phyloP scores from a whole-genome alignment of 2,888 invertebrate genomes.

The Metalampra italica region DNA sequence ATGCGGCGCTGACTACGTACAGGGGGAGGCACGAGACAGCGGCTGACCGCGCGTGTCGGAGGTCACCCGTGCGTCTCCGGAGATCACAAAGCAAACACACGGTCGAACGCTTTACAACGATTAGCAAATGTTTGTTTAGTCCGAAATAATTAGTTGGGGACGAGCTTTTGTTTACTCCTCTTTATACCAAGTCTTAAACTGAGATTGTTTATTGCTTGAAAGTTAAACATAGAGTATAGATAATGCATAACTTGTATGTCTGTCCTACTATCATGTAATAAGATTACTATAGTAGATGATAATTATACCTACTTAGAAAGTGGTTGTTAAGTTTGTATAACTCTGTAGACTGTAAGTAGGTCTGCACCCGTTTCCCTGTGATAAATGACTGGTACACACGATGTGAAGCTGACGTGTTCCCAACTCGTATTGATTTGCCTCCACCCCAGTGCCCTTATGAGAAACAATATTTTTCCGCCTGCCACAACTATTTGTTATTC shows the following conservation, averaged over 20 bases:
- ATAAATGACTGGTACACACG: conserved; percentile 1
- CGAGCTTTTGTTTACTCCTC: conserved; percentile 25
- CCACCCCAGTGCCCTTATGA: background rate
- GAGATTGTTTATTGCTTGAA: background rate
- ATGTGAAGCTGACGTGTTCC: conserved; percentile 1
- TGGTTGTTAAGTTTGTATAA: too few species aligned
- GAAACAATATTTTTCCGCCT: conserved; percentile 3
- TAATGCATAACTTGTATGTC: too few species aligned
- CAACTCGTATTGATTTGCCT: conserved; percentile 5
- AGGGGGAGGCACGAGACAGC: conserved; percentile 25
- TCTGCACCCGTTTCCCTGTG: background rate
- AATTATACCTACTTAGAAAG: too few species aligned
- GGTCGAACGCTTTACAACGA: conserved; percentile 37
- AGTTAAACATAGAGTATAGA: too few species aligned
- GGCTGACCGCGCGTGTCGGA: conserved; percentile 54
- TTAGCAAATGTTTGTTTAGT: conserved; percentile 49
- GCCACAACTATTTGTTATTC: conserved; percentile 9
- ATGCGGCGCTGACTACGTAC: conserved; percentile 10
- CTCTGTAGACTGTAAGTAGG: too few species aligned
- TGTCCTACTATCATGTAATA: too few species aligned
- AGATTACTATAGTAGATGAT: too few species aligned
- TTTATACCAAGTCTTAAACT: background rate
- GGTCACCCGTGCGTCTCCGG: conserved; percentile 39
- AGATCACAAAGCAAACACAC: conserved; percentile 38
- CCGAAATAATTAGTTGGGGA: conserved; percentile 42